Evolutionary conservation across 1,140 invertebrate species (phyloP), one percentile per base, ranked within the genome.

Genomic region (Heliconius melpomene): DNA sequence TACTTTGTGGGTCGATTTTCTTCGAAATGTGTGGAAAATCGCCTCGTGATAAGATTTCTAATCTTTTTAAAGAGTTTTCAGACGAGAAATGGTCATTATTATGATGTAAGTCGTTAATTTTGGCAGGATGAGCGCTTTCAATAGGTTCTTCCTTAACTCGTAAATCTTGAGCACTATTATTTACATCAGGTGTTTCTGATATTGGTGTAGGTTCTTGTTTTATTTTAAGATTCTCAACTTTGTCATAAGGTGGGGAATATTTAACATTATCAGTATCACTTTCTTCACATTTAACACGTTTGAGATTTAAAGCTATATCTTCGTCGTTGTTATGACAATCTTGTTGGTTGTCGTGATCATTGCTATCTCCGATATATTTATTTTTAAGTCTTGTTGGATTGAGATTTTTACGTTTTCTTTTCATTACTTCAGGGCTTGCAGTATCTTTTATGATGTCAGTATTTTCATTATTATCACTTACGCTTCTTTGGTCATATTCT

Each of bases 321-420:
- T 88, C 84, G 7, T 89, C 84, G n/a, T 74, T 82, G 36, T 83
- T 57, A 20, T 79, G 75, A 26, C 87, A 81, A 38, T 85, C 79
- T 46, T 77, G 86, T 82, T 85, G 77, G 74, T 82, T 73, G 72
- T 84, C 80, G 23, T 57, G 38, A 70, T 84, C 79, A 36, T 81
- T 84, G 77, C 81, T 84, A 23, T 86, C 86, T 36, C 66, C 29
- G 23, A 76, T 50, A 73, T 85, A 86, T 72, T 88, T 88, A 84
- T 89, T 91, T 76, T 91, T 89, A 57, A 93, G 98, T 78, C 98
- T 95, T 1, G 97, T 98, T 0, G 98, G 98, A 91, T 99, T 98
- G 85, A 98, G 97, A 86, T 97, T 98, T 94, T 99, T 99, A 73
- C 98, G 95, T 94, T 99, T 98, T 72, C 98, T 94, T 76, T 97